Percentiles rank a stretch among this genome's conserved stretches.
These are phyloP conservation scores for Drosophila lacteicornis DNA, from an alignment of 1,140 invertebrate species.

Conservation along the genomic window DNA sequence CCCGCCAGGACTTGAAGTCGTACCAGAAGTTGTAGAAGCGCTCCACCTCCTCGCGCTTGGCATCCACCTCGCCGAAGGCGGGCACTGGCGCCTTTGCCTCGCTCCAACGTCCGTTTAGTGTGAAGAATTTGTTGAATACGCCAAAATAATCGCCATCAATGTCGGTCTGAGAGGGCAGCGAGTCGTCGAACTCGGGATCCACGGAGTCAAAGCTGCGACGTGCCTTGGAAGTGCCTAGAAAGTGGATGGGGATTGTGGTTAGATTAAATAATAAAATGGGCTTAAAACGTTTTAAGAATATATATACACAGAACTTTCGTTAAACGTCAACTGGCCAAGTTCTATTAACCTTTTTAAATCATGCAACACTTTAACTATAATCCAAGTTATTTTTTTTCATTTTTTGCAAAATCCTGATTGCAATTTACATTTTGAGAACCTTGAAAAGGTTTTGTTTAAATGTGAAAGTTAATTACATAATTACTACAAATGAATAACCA, in stretches of 20 bases:
- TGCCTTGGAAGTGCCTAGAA: conserved; percentile 91
- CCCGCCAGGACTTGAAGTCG: conserved; percentile 99
- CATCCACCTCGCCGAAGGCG: conserved; percentile 91
- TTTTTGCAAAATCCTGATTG: too few species aligned
- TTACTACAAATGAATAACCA: neutral
- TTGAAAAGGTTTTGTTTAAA: too few species aligned
- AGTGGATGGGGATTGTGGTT: conserved; percentile 23
- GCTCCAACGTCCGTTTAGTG: conserved; percentile 96
- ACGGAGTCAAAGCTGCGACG: conserved; percentile 97
- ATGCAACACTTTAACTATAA: too few species aligned
- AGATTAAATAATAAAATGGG: too few species aligned
- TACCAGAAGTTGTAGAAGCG: conserved; percentile 97
- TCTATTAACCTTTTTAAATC: too few species aligned
- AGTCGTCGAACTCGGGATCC: conserved; percentile 97
- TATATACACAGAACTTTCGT: too few species aligned
- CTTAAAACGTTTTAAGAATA: too few species aligned
- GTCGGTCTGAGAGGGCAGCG: conserved; percentile 90
- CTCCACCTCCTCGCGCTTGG: conserved; percentile 91
- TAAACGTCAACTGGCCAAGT: too few species aligned
- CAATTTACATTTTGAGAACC: too few species aligned
- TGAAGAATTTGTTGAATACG: conserved; percentile 92
- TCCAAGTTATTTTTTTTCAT: too few species aligned
- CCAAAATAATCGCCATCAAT: conserved; percentile 94
- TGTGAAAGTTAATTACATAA: neutral
- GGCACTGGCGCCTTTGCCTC: conserved; percentile 93